These are phyloP conservation scores for Liolophura sinensis DNA, from an alignment of 1,140 invertebrate species.

Conservation along the genomic window DNA sequence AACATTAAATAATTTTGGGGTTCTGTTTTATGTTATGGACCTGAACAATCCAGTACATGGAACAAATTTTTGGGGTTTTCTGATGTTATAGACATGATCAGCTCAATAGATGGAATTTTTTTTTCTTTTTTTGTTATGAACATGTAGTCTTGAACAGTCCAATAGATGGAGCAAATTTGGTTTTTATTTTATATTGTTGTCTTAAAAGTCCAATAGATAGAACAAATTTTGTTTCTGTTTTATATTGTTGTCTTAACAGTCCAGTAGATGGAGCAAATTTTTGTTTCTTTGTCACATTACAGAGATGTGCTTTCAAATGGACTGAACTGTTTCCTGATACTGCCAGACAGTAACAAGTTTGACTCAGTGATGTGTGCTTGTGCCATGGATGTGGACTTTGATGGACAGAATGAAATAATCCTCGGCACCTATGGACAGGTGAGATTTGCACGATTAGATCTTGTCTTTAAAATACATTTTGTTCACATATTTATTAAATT, in stretches of 20 bases:
- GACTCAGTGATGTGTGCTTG: constrained; percentile 67
- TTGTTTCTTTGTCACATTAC: constrained; percentile 32
- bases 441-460: background rate
- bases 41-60: background rate
- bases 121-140: too few relatives aligned
- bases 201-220: background rate
- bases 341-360: constrained; percentile 64
- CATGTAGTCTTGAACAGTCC: too few relatives aligned
- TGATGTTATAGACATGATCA: too few relatives aligned
- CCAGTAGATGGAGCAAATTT: background rate
- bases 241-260: background rate
- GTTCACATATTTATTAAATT: background rate
- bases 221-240: background rate
- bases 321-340: constrained; percentile 60
- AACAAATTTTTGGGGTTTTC: too few relatives aligned
- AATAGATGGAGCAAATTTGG: too few relatives aligned
- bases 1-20: too few relatives aligned
- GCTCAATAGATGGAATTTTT: too few relatives aligned
- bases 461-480: background rate
- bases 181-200: too few relatives aligned
- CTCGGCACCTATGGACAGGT: constrained; percentile 70
- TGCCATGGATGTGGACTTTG: constrained; percentile 74
- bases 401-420: constrained; percentile 72
- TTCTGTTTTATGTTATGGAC: too few relatives aligned
- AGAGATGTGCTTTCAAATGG: constrained; percentile 67